phyloP scores from a whole-genome alignment of 2,797 vertebrate genomes.

The Alca torda region DNA sequence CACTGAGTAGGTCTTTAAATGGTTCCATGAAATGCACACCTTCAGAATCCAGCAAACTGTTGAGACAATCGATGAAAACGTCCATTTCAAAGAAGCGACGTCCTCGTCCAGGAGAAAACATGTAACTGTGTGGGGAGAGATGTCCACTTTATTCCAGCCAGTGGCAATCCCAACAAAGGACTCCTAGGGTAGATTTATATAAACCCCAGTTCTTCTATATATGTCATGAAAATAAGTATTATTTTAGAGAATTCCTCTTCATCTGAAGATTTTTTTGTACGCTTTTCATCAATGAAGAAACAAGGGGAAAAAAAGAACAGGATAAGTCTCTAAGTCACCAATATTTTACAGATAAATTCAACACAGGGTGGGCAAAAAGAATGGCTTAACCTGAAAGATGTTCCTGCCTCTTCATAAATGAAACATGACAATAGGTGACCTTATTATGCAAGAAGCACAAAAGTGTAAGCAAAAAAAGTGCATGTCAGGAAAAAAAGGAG shows the following conservation, averaged over 20 bases:
- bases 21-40: neutral
- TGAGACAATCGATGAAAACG: neutral
- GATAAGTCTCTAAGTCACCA: neutral
- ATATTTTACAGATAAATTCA: neutral
- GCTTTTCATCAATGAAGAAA: neutral
- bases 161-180: neutral
- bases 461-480: neutral
- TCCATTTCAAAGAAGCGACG: neutral
- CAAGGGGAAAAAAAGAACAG: accelerated
- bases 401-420: neutral
- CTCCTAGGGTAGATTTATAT: neutral
- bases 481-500: conserved; percentile 2
- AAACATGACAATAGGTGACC: neutral
- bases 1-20: neutral
- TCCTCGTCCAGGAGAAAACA: neutral
- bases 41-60: neutral
- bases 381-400: neutral
- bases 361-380: neutral
- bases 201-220: neutral
- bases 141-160: neutral
- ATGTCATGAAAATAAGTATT: neutral
- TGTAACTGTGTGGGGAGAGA: neutral
- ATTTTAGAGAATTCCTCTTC: neutral
- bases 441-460: neutral
- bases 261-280: neutral